Conservation (phyloP, 1,140 invertebrate genomes). For the Stegodyphus dumicola region DNA sequence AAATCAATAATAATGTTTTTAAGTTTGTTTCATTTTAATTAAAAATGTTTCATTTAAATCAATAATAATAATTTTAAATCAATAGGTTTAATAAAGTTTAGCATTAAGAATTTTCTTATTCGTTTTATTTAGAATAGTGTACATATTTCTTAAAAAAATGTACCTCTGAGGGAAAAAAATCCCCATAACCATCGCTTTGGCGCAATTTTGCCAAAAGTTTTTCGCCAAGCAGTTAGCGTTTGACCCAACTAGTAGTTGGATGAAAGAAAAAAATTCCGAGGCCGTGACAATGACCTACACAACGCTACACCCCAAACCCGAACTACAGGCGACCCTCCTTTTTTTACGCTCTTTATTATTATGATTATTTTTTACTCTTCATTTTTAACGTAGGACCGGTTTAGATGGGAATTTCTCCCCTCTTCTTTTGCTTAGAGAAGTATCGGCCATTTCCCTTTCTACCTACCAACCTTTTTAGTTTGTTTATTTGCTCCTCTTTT, state of each 20-base stretch:
- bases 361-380: constrained; percentile 47
- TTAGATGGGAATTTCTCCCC: constrained; percentile 6
- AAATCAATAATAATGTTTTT: too few relatives aligned
- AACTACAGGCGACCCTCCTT: constrained; percentile 6
- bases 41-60: too few relatives aligned
- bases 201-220: constrained; percentile 13
- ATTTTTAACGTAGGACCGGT: constrained; percentile 36
- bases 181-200: too few relatives aligned
- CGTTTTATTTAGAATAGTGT: too few relatives aligned
- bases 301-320: constrained; percentile 24
- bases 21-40: too few relatives aligned
- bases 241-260: constrained; percentile 49
- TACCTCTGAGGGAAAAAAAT: too few relatives aligned
- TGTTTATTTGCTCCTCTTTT: constrained; percentile 9
- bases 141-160: too few relatives aligned
- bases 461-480: constrained; percentile 12
- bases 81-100: too few relatives aligned
- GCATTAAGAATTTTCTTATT: too few relatives aligned
- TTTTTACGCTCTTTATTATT: constrained; percentile 23
- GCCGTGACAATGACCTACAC: constrained; percentile 58
- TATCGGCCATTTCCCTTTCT: constrained; percentile 59
- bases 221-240: constrained; percentile 20
- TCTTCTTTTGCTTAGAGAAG: constrained; percentile 14
- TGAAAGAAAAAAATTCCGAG: constrained; percentile 1
- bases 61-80: too few relatives aligned